These are phyloP conservation scores for Seriola aureovittata DNA, from an alignment of 2,113 vertebrate species.

Conservation along the genomic window DNA sequence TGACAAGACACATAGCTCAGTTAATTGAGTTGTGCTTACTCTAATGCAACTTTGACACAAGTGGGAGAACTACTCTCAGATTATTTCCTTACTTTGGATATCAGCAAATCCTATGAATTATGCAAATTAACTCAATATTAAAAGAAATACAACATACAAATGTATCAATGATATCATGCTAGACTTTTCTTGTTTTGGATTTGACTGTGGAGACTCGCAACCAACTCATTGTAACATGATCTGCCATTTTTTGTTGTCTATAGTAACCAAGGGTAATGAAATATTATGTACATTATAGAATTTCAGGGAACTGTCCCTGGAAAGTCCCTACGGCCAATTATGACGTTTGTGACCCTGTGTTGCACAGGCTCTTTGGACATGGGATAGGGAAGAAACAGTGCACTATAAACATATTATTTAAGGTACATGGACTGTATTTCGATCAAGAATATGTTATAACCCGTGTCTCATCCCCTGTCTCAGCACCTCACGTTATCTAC, in stretches of 20 bases:
- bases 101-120: too few relatives aligned
- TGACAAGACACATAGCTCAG: not conserved
- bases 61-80: not conserved
- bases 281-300: not conserved
- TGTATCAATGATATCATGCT: not conserved
- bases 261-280: not conserved
- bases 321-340: not conserved
- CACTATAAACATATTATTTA: not conserved
- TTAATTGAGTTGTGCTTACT: not conserved
- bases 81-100: not conserved
- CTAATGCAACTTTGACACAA: not conserved
- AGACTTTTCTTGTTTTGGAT: not conserved
- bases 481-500: conserved; percentile 58
- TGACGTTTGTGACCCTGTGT: not conserved
- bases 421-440: not conserved
- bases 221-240: not conserved
- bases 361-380: not conserved
- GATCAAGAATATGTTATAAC: not conserved
- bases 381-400: not conserved
- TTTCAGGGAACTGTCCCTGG: not conserved
- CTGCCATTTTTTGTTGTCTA: not conserved
- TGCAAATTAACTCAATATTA: not conserved
- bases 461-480: conserved; percentile 8
- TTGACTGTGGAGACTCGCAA: not conserved
- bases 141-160: not conserved